Evolutionary conservation across 2,888 invertebrate genomes (phyloP).

Genomic region (Tenthredo distinguenda): DNA sequence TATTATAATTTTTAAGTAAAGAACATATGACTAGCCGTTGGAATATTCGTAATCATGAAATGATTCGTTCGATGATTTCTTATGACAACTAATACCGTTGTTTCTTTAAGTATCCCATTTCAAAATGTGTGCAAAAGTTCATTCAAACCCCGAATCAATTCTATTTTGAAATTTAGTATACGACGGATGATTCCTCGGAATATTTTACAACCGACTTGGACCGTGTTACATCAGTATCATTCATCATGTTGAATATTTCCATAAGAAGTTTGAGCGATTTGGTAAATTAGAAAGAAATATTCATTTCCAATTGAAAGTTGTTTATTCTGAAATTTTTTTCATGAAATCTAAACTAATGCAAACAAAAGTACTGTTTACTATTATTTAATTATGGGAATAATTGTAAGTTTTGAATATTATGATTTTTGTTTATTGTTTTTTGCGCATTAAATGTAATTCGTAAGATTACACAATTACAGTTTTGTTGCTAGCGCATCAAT

Average conservation of each 20-base stretch:
- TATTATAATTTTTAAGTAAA: slow-evolving; percentile 3
- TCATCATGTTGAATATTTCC: neutral
- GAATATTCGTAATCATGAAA: slow-evolving; percentile 16
- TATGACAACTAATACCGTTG: neutral
- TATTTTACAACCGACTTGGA: no score
- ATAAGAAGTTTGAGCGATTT: neutral
- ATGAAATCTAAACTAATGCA: neutral
- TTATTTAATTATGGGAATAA: slow-evolving; percentile 39
- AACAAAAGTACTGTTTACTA: slow-evolving; percentile 40
- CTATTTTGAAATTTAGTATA: neutral
- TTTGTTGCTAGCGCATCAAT: slow-evolving; percentile 44
- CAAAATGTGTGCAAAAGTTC: neutral
- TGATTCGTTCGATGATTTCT: slow-evolving; percentile 1
- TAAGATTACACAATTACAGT: slow-evolving; percentile 39
- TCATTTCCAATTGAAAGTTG: neutral
- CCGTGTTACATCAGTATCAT: neutral
- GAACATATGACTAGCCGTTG: neutral
- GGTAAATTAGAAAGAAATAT: neutral
- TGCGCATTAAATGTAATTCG: slow-evolving; percentile 10
- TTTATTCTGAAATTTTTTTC: slow-evolving; percentile 17
- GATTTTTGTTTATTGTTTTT: neutral
- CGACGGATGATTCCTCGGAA: neutral
- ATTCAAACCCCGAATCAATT: neutral
- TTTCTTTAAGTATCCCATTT: neutral
- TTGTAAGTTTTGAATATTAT: slow-evolving; percentile 25